phyloP scores from a whole-genome alignment of 2,113 vertebrate species.

The Formicarius rufipectus region DNA sequence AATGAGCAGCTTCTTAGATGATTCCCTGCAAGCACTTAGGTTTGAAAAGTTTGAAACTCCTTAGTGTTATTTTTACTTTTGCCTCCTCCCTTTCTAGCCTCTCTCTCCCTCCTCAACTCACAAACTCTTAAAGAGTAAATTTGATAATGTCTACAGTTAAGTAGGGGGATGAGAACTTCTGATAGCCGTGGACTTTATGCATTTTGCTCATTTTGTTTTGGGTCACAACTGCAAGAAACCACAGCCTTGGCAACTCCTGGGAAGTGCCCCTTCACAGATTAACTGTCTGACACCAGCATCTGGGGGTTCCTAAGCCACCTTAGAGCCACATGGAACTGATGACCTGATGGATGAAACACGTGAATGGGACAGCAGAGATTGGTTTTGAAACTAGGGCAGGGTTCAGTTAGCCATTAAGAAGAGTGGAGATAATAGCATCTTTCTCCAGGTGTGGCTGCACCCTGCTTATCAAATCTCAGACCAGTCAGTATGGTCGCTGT shows the following conservation, averaged over 20 bases:
- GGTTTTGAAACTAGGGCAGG: background rate
- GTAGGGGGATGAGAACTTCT: background rate
- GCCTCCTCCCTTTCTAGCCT: background rate
- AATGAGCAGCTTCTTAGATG: background rate
- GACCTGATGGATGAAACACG: rapidly evolving
- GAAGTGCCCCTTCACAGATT: background rate
- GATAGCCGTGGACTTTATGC: background rate
- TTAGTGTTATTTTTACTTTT: background rate
- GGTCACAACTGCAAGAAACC: background rate
- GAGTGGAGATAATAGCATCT: background rate
- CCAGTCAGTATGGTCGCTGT: background rate
- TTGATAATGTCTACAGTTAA: background rate
- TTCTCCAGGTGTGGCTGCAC: background rate
- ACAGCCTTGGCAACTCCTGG: background rate
- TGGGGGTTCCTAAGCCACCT: background rate
- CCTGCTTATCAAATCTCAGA: background rate
- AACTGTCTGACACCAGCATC: background rate
- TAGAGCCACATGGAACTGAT: rapidly evolving
- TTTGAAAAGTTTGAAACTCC: background rate
- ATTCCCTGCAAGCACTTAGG: background rate
- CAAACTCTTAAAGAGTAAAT: constrained; percentile 14
- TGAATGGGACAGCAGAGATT: background rate
- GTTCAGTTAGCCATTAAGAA: background rate
- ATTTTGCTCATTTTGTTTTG: background rate
- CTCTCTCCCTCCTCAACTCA: background rate